Evolutionary conservation across 2,797 vertebrate species (phyloP).

Genomic region (Setipinna tenuifilis): DNA sequence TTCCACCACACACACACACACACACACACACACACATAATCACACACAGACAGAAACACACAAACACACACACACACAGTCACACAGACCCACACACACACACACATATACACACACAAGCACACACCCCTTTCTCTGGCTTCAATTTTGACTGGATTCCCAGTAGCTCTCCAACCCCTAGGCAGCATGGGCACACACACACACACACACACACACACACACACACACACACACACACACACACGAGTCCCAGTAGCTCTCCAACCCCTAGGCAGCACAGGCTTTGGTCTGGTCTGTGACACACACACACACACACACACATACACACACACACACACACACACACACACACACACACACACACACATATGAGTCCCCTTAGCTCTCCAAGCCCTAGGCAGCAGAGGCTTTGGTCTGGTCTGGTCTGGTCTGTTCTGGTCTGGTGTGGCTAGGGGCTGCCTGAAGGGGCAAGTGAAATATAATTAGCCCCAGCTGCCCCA

Average conservation of each 20-base stretch:
- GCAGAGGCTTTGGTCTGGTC: constrained; percentile 56
- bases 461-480: constrained; percentile 41
- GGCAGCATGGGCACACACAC: background rate
- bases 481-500: constrained; percentile 51
- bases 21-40: background rate
- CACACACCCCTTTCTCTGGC: too few species aligned
- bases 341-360: constrained; percentile 51
- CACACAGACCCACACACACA: background rate
- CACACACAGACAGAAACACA: background rate
- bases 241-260: too few species aligned
- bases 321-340: constrained; percentile 8
- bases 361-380: too few species aligned
- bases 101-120: background rate
- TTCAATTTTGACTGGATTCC: too few species aligned
- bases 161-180: too few species aligned
- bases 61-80: background rate
- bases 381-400: constrained; percentile 51
- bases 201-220: background rate
- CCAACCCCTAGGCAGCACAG: too few species aligned
- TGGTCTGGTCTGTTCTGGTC: constrained; percentile 46
- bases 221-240: background rate
- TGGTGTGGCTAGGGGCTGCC: background rate
- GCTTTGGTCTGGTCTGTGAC: too few species aligned
- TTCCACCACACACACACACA: background rate
- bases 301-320: background rate